phyloP scores from a whole-genome alignment of 1,140 invertebrate genomes.

The Anadara kagoshimensis region DNA sequence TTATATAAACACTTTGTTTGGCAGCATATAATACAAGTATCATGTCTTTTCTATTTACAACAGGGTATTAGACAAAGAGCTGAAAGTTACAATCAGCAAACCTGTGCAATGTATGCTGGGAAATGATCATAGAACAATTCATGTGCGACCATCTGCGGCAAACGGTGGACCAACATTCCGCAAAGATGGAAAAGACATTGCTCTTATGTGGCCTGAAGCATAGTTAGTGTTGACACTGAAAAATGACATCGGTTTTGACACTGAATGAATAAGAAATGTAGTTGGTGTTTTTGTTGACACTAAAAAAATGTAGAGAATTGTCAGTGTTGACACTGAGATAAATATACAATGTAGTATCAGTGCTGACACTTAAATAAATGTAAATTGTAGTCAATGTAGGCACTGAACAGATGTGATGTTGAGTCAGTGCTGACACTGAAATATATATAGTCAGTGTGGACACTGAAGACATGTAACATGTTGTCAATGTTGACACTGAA shows the following conservation, averaged over 20 bases:
- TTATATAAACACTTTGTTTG: too few species aligned
- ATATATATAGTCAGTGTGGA: too few species aligned
- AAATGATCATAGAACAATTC: constrained; percentile 80
- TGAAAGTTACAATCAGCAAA: constrained; percentile 81
- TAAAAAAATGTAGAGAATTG: neutral
- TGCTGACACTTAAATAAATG: neutral
- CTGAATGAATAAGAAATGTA: neutral
- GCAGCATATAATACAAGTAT: too few species aligned
- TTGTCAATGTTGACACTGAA: too few species aligned
- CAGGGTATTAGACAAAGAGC: constrained; percentile 75
- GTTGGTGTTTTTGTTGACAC: neutral
- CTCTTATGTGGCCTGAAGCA: constrained; percentile 66
- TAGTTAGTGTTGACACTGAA: constrained; percentile 2
- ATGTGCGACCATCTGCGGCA: constrained; percentile 77
- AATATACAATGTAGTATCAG: neutral
- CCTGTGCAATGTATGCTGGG: constrained; percentile 83
- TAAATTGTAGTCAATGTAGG: neutral
- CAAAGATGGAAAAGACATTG: constrained; percentile 74
- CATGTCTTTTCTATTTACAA: constrained; percentile 73
- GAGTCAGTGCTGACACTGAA: too few species aligned
- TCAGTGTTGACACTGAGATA: neutral
- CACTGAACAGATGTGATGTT: neutral
- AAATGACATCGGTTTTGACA: neutral
- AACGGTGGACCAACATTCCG: constrained; percentile 79
- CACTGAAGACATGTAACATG: too few species aligned